phyloP scores from a whole-genome alignment of 2,888 invertebrate genomes.

The Mythimna impura region DNA sequence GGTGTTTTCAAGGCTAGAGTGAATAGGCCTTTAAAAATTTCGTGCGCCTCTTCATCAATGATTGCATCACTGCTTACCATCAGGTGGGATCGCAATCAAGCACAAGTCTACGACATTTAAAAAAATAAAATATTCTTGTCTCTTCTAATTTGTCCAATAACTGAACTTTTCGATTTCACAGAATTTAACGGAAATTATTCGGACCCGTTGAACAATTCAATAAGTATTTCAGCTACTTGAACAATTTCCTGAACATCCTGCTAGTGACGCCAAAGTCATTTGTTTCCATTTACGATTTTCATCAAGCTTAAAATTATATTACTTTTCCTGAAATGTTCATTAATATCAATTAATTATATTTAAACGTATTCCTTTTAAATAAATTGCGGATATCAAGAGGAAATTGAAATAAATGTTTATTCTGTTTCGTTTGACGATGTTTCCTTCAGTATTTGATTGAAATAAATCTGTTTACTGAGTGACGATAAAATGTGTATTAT shows the following conservation, averaged over 20 bases:
- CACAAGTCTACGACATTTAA: too few species aligned
- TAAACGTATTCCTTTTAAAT: conserved; percentile 13
- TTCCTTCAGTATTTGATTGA: conserved; percentile 31
- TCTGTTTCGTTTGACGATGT: conserved; percentile 13
- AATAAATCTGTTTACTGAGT: conserved; percentile 45
- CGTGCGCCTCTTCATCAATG: too few species aligned
- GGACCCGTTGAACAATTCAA: neutral
- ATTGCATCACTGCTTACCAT: too few species aligned
- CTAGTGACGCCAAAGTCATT: conserved; percentile 19
- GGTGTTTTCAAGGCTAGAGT: too few species aligned
- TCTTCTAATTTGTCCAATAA: neutral
- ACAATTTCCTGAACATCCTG: conserved; percentile 11
- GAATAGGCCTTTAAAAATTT: too few species aligned
- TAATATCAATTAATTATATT: conserved; percentile 44
- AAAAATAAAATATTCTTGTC: too few species aligned
- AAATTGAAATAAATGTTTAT: conserved; percentile 31
- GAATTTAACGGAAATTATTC: neutral
- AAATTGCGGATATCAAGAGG: conserved; percentile 8
- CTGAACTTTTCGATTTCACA: neutral
- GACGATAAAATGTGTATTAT: conserved; percentile 28
- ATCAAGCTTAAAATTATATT: conserved; percentile 4
- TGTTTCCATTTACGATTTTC: conserved; percentile 23
- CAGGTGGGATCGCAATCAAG: too few species aligned
- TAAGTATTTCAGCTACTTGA: conserved; percentile 6
- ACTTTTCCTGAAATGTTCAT: conserved; percentile 25